phyloP scores from a whole-genome alignment of 23 tunicate genomes.

The Halocynthia aurantium region DNA sequence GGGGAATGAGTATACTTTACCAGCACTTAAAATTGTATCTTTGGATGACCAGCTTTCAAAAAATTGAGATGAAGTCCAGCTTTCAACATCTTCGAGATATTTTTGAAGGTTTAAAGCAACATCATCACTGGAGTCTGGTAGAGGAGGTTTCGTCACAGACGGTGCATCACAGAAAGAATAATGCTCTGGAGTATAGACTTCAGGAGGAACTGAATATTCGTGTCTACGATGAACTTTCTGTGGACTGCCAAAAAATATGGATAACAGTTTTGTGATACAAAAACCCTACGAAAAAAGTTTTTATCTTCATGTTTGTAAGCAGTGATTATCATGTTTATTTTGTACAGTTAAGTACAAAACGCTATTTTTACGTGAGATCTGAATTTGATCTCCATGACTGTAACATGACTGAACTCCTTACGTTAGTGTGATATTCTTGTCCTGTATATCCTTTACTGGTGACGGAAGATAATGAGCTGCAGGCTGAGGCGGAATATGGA shows the following conservation, averaged over 20 bases:
- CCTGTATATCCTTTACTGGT: conserved; percentile 15
- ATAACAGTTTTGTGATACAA: neutral
- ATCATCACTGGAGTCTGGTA: neutral
- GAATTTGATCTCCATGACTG: too few species aligned
- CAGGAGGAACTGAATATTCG: conserved; percentile 21
- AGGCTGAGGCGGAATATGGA: conserved; percentile 24
- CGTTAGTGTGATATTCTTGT: conserved; percentile 20
- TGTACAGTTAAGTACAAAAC: too few species aligned
- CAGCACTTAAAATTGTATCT: neutral
- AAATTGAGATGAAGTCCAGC: conserved; percentile 13
- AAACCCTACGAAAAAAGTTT: neutral
- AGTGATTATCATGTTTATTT: too few species aligned
- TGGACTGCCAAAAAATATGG: neutral
- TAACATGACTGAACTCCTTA: too few species aligned
- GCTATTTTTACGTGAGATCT: too few species aligned
- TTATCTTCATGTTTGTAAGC: neutral
- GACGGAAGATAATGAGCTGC: conserved; percentile 15
- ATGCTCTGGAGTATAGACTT: conserved; percentile 28
- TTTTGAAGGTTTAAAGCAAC: conserved; percentile 4
- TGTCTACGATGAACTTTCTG: conserved; percentile 16
- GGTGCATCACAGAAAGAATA: conserved; percentile 10
- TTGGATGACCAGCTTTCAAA: conserved; percentile 18
- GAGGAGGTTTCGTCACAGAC: conserved; percentile 3
- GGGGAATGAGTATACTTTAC: neutral
- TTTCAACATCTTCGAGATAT: conserved; percentile 11